A percentile compares a stretch with the other conserved stretches of the same genome.
phyloP scores from a whole-genome alignment of 1,140 invertebrate genomes.

The Akabosia matsudoensis region DNA sequence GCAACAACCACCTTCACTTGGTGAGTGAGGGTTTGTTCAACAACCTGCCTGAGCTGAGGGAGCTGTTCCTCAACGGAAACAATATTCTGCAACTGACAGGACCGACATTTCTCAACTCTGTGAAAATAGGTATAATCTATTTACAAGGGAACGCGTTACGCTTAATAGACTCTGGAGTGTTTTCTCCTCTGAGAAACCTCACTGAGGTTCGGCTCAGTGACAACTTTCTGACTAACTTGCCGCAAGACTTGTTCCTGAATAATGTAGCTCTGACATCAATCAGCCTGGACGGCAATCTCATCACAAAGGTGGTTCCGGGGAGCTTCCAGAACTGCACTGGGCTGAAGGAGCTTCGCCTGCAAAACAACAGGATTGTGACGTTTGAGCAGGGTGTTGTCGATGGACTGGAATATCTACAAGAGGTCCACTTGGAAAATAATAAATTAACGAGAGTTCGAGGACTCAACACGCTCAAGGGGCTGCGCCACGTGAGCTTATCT shows the following conservation, averaged over 20 bases:
- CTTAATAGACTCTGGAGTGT: constrained; percentile 67
- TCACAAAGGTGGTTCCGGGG: constrained; percentile 72
- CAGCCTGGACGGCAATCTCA: constrained; percentile 85
- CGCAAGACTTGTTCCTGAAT: constrained; percentile 67
- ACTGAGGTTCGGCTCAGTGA: constrained; percentile 79
- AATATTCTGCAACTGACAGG: constrained; percentile 79
- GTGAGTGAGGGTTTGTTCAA: constrained; percentile 73
- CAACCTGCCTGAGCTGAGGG: constrained; percentile 69
- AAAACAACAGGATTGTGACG: constrained; percentile 74
- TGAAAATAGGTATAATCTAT: constrained; percentile 74
- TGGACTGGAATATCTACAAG: constrained; percentile 71
- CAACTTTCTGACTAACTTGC: constrained; percentile 76
- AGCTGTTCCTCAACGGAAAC: constrained; percentile 83
- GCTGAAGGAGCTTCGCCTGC: constrained; percentile 76
- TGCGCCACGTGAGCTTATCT: constrained; percentile 86
- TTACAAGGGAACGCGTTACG: constrained; percentile 81
- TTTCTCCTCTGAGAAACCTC: constrained; percentile 68
- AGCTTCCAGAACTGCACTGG: constrained; percentile 71
- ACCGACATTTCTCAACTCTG: constrained; percentile 69
- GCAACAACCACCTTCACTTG: constrained; percentile 82
- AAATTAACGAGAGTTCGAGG: constrained; percentile 75
- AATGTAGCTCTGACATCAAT: constrained; percentile 74
- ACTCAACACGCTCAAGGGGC: constrained; percentile 70
- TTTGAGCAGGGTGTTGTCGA: constrained; percentile 76
- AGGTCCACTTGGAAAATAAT: constrained; percentile 85